These are phyloP conservation scores for Sciurus carolinensis DNA, from an alignment of 2,797 vertebrate species.

Conservation along the genomic window DNA sequence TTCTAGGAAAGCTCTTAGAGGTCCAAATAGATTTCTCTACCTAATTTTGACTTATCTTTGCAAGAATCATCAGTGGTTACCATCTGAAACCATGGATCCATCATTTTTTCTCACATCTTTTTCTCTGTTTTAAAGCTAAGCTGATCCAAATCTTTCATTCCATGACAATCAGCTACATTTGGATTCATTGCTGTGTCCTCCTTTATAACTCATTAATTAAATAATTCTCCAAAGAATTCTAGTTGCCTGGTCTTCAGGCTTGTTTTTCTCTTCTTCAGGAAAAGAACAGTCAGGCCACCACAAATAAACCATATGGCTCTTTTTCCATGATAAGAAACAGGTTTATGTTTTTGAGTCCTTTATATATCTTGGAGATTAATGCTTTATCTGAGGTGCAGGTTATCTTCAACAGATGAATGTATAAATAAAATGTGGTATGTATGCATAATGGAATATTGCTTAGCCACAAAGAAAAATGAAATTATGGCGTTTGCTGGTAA, in stretches of 20 bases:
- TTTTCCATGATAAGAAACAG: not conserved
- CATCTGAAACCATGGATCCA: not conserved
- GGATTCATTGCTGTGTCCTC: not conserved
- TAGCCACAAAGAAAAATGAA: too few relatives aligned
- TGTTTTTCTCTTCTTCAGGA: not conserved
- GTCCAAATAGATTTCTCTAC: not conserved
- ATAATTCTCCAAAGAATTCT: not conserved
- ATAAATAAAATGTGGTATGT: too few relatives aligned
- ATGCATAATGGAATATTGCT: too few relatives aligned
- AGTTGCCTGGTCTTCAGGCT: not conserved
- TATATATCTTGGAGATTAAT: too few relatives aligned
- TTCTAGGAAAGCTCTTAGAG: not conserved
- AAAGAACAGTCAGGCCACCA: not conserved
- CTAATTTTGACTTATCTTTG: not conserved
- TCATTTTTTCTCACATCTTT: not conserved
- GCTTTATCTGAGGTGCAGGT: too few relatives aligned
- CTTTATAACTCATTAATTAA: not conserved
- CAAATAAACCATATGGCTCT: not conserved
- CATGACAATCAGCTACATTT: not conserved
- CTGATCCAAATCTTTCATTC: not conserved
- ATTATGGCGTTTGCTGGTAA: too few relatives aligned
- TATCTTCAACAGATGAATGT: too few relatives aligned
- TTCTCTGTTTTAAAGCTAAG: not conserved
- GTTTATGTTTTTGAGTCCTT: too few relatives aligned
- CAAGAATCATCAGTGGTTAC: not conserved